Conservation (phyloP, 2,888 invertebrate species). For the Pristionchus maxplancki region DNA sequence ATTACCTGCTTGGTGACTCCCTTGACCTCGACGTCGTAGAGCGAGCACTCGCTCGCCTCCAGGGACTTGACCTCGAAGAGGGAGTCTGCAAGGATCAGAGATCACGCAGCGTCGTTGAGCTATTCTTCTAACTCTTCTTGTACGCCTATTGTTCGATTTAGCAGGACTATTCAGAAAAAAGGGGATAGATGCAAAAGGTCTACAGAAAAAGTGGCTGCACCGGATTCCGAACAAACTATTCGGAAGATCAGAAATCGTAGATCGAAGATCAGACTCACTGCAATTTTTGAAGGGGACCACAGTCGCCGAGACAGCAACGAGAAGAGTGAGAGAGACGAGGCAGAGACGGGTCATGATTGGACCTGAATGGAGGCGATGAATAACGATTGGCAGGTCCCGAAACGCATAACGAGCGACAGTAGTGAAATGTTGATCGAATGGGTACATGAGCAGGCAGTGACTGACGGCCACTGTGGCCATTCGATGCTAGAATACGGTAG, state of each 20-base stretch:
- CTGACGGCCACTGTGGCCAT: too few relatives aligned
- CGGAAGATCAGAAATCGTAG: background rate
- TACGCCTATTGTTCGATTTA: too few relatives aligned
- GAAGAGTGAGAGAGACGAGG: background rate
- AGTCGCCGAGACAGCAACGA: background rate
- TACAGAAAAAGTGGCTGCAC: too few relatives aligned
- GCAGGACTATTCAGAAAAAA: too few relatives aligned
- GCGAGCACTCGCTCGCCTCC: slow-evolving; percentile 1
- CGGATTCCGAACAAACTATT: too few relatives aligned
- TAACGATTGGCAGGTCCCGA: too few relatives aligned
- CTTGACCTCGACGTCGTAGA: background rate
- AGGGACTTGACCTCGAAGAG: slow-evolving; percentile 30
- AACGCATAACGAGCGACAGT: too few relatives aligned
- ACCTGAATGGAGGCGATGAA: background rate
- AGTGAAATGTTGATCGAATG: too few relatives aligned
- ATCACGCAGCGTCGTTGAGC: background rate
- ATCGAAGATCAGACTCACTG: slow-evolving; percentile 2
- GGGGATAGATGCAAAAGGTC: too few relatives aligned
- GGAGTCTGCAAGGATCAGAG: slow-evolving; percentile 9
- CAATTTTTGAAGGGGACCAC: slow-evolving; percentile 19
- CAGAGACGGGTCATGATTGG: background rate
- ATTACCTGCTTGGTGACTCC: background rate
- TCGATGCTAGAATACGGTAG: too few relatives aligned
- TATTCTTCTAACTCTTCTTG: background rate
- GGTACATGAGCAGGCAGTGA: too few relatives aligned